A percentile compares a stretch with the other conserved stretches of the same genome.
phyloP scores from a whole-genome alignment of 2,797 vertebrate species.

The Myotis planiceps region DNA sequence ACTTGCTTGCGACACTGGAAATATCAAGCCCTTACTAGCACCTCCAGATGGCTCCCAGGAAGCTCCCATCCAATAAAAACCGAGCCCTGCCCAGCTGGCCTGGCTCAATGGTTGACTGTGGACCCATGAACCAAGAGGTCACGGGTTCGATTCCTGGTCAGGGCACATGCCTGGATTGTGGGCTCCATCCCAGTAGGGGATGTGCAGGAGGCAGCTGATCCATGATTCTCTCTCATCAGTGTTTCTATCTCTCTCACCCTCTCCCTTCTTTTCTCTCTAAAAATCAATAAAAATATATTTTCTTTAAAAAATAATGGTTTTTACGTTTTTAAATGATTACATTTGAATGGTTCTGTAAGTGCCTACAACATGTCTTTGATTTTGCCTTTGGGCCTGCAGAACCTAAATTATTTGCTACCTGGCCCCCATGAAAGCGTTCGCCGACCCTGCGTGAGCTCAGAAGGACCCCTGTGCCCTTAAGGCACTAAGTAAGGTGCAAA shows the following conservation, averaged over 20 bases:
- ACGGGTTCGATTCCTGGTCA: no score
- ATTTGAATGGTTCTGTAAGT: background rate
- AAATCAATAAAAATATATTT: no score
- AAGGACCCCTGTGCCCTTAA: background rate
- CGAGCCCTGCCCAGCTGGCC: no score
- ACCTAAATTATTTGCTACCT: background rate
- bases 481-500: background rate
- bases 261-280: no score
- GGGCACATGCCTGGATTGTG: no score
- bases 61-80: background rate
- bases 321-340: background rate
- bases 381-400: background rate
- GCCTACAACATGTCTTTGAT: background rate
- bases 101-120: no score
- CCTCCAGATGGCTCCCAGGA: background rate
- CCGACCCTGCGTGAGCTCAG: background rate
- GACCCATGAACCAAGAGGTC: no score
- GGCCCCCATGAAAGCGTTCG: background rate
- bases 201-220: no score
- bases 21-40: constrained; percentile 35
- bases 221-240: no score
- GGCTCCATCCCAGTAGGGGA: no score
- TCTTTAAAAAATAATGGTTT: background rate
- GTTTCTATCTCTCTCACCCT: no score
- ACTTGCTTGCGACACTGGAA: constrained; percentile 28